Conservation (phyloP, 2,113 vertebrate genomes). For the Leptocoma aspasia region DNA sequence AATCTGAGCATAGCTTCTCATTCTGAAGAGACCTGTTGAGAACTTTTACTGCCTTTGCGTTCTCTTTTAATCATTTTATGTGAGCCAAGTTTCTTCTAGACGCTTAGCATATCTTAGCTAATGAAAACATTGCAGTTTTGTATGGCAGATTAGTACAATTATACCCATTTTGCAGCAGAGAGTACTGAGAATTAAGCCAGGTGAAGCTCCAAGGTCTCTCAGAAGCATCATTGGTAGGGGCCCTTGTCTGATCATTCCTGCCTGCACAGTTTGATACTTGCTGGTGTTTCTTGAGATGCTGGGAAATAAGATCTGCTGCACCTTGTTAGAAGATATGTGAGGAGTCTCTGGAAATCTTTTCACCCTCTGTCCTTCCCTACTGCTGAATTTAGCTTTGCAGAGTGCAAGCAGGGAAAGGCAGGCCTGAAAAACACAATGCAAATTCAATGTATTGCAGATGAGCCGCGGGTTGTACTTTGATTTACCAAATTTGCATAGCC, state of each 20-base stretch:
- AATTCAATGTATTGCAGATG: background rate
- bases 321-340: background rate
- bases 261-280: background rate
- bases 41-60: background rate
- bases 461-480: background rate
- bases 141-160: background rate
- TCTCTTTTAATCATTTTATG: background rate
- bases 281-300: background rate
- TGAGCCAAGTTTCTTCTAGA: background rate
- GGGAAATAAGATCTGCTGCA: background rate
- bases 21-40: background rate
- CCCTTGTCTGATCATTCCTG: background rate
- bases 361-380: background rate
- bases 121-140: background rate
- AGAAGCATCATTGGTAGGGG: background rate
- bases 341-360: background rate
- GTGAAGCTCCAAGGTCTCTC: background rate
- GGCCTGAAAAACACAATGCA: background rate
- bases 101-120: background rate
- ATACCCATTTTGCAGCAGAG: background rate
- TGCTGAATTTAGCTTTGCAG: background rate
- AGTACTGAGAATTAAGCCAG: background rate
- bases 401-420: background rate
- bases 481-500: conserved; percentile 10
- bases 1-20: background rate